A percentile compares a stretch with the other conserved stretches of the same genome.
These are phyloP conservation scores for Cyphomyrus discorhynchus DNA, from an alignment of 2,113 vertebrate species.

Conservation along the genomic window DNA sequence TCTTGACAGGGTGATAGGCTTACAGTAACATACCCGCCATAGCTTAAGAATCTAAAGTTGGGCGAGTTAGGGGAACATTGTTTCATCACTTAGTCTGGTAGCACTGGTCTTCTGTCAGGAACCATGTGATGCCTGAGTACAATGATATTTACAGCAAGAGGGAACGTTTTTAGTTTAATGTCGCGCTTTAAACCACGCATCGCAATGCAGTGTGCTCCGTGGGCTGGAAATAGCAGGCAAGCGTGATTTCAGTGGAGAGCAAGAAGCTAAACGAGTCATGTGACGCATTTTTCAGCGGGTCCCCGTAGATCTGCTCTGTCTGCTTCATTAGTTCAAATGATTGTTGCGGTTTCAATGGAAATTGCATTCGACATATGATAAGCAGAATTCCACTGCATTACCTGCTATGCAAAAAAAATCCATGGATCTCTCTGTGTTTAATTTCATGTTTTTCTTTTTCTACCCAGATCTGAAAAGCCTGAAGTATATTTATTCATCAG, in stretches of 20 bases:
- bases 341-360: not conserved
- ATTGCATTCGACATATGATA: not conserved
- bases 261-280: not conserved
- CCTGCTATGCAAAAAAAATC: not conserved
- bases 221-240: not conserved
- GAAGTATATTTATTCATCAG: conserved; percentile 11
- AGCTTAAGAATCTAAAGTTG: conserved; percentile 53
- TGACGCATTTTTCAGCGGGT: not conserved
- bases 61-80: conserved; percentile 34
- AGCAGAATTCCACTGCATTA: not conserved
- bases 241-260: not conserved
- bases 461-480: not conserved
- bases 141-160: not conserved
- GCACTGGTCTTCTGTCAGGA: not conserved
- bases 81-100: conserved; percentile 40
- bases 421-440: not conserved
- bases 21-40: conserved; percentile 45
- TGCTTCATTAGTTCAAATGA: conserved; percentile 18
- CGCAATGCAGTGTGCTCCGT: not conserved
- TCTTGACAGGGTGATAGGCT: conserved; percentile 40
- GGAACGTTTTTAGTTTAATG: not conserved
- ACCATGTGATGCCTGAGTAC: not conserved
- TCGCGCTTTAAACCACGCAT: not conserved
- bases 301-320: not conserved
- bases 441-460: not conserved